Percentiles rank a stretch among this genome's conserved stretches.
Conservation (phyloP, 2,797 vertebrate genomes). For the Ispidina lecontei region DNA sequence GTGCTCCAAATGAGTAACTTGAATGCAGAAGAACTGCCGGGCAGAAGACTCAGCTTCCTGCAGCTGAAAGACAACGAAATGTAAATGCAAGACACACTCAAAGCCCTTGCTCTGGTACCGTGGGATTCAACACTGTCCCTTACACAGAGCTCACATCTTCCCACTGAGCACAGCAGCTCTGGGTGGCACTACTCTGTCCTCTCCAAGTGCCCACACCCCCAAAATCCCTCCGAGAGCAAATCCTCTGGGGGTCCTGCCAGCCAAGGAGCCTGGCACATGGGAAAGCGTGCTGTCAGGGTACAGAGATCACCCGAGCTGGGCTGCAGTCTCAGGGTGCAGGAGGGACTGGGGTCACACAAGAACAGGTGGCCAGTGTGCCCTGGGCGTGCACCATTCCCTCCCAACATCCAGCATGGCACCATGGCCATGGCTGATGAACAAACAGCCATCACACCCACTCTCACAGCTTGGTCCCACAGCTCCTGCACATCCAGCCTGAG, state of each 20-base stretch:
- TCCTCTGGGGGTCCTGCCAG: background rate
- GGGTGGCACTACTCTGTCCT: accelerated
- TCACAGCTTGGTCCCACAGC: background rate
- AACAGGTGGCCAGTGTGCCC: accelerated
- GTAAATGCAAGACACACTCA: background rate
- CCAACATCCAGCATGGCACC: background rate
- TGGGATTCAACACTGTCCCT: background rate
- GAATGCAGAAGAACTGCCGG: background rate
- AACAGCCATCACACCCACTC: background rate
- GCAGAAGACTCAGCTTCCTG: background rate
- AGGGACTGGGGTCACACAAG: background rate
- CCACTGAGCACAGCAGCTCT: background rate
- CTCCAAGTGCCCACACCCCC: background rate
- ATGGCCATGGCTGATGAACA: accelerated
- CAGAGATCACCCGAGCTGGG: background rate
- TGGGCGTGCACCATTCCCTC: background rate
- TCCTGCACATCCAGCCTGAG: background rate
- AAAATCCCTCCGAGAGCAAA: accelerated
- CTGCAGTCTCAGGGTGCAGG: accelerated
- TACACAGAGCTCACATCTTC: background rate
- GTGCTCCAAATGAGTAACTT: background rate
- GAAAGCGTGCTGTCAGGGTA: background rate
- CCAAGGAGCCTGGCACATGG: background rate
- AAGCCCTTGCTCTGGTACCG: background rate
- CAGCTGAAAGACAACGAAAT: background rate